These are phyloP conservation scores for Limenitis camilla DNA, from an alignment of 2,888 invertebrate species.

Conservation along the genomic window DNA sequence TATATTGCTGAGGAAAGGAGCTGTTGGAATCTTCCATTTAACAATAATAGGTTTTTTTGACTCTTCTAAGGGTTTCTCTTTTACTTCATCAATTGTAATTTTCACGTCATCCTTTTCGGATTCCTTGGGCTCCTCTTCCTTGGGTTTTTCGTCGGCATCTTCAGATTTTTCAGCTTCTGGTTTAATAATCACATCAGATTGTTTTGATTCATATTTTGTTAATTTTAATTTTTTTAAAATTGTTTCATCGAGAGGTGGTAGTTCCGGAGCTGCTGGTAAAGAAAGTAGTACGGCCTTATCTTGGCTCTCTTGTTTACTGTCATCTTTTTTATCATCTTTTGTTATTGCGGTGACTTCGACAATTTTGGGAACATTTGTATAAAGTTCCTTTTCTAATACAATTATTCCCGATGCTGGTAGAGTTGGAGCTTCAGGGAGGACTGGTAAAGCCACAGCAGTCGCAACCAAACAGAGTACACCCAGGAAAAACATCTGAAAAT, in stretches of 20 bases:
- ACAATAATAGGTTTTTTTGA: not conserved
- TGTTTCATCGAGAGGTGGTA: conserved; percentile 18
- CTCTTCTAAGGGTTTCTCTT: conserved; percentile 3
- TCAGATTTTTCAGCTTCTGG: conserved; percentile 1
- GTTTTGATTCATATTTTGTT: not conserved
- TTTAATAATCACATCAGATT: not conserved
- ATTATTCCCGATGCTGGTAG: conserved; percentile 10
- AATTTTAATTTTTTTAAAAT: conserved; percentile 5
- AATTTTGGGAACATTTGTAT: not conserved
- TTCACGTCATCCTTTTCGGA: not conserved
- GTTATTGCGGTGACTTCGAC: not conserved
- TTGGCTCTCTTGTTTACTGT: not conserved
- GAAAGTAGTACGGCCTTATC: not conserved
- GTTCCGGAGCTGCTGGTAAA: conserved; percentile 14
- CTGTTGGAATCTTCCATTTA: conserved; percentile 7
- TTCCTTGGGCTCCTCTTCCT: not conserved
- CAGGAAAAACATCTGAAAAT: conserved; percentile 39
- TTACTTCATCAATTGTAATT: conserved; percentile 4
- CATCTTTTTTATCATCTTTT: conserved; percentile 6
- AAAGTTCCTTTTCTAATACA: not conserved
- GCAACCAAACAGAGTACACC: conserved; percentile 36
- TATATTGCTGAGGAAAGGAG: conserved; percentile 4
- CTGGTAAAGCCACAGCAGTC: conserved; percentile 34
- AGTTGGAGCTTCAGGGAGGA: conserved; percentile 22
- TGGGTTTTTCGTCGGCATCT: not conserved